Evolutionary conservation across 1,140 invertebrate genomes (phyloP).

Genomic region (Acromyrmex echinatior): DNA sequence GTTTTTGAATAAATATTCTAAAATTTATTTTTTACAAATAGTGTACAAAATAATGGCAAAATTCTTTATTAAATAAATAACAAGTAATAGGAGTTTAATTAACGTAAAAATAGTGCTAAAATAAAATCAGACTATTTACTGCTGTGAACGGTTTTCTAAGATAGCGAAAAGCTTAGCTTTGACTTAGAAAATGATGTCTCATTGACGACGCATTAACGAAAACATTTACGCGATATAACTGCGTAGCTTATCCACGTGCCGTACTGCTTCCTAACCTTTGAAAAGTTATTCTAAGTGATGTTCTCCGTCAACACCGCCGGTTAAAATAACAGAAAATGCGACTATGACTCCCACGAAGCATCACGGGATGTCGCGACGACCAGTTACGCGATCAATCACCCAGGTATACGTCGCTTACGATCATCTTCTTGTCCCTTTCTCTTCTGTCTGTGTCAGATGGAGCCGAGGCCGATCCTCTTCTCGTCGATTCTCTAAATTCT

Average conservation of each 20-base stretch:
- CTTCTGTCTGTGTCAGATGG: constrained; percentile 7
- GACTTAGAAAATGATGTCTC: not conserved
- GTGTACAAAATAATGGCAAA: not conserved
- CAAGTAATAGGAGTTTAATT: not conserved
- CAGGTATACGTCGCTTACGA: constrained; percentile 21
- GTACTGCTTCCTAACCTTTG: constrained; percentile 21
- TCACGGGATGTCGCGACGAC: constrained; percentile 12
- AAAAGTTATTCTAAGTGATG: constrained; percentile 55
- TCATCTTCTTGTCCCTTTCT: constrained; percentile 37
- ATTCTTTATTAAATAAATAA: not conserved
- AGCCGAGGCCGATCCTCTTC: constrained; percentile 35
- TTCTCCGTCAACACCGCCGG: constrained; percentile 32
- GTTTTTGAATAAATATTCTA: not conserved
- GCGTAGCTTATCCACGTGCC: constrained; percentile 14
- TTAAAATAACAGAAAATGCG: constrained; percentile 53
- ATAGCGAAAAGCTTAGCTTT: not conserved
- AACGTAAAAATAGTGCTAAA: not conserved
- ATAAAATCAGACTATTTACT: not conserved
- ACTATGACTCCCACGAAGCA: constrained; percentile 28
- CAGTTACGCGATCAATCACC: constrained; percentile 41
- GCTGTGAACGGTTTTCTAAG: not conserved
- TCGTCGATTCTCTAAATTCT: constrained; percentile 54
- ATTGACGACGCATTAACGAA: not conserved
- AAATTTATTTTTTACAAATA: not conserved
- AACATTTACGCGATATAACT: constrained; percentile 30